These are phyloP conservation scores for Lepeophtheirus nordmannii DNA, from an alignment of 2,888 invertebrate genomes.

Conservation along the genomic window DNA sequence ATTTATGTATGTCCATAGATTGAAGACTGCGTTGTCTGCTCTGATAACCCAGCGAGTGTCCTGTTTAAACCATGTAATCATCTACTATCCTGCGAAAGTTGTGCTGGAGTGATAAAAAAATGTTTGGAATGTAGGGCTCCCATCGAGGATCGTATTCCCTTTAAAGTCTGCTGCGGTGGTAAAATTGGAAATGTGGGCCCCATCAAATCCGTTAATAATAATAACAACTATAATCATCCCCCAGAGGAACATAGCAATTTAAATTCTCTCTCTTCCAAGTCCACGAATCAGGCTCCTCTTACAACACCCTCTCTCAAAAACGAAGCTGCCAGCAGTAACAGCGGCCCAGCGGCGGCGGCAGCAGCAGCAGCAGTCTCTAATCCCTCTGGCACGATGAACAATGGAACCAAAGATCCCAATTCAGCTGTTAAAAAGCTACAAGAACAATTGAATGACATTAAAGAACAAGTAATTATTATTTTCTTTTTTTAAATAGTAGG, in stretches of 20 bases:
- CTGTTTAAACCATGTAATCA: slow-evolving; percentile 89
- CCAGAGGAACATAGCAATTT: neutral
- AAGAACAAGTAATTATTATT: slow-evolving; percentile 66
- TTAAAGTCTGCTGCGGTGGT: slow-evolving; percentile 45
- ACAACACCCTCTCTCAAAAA: neutral
- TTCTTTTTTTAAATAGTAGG: too few species aligned
- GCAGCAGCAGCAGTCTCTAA: slow-evolving; percentile 12
- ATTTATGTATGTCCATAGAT: neutral
- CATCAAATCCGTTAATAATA: neutral
- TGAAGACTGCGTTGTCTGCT: slow-evolving; percentile 27
- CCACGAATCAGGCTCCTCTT: neutral
- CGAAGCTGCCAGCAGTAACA: neutral
- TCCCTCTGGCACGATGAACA: slow-evolving; percentile 21
- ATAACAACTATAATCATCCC: neutral
- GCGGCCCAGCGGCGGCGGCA: neutral
- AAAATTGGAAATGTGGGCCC: slow-evolving; percentile 26
- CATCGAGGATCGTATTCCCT: slow-evolving; percentile 34
- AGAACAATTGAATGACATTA: slow-evolving; percentile 90
- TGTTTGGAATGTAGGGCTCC: slow-evolving; percentile 73
- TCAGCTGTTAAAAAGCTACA: slow-evolving; percentile 71
- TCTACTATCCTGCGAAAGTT: slow-evolving; percentile 70
- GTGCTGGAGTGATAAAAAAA: slow-evolving; percentile 89
- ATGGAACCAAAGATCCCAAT: neutral
- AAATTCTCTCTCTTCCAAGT: neutral
- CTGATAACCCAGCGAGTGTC: slow-evolving; percentile 28